Evolutionary conservation across 1,140 invertebrate species (phyloP).

Genomic region (Zaprionus gabonicus): DNA sequence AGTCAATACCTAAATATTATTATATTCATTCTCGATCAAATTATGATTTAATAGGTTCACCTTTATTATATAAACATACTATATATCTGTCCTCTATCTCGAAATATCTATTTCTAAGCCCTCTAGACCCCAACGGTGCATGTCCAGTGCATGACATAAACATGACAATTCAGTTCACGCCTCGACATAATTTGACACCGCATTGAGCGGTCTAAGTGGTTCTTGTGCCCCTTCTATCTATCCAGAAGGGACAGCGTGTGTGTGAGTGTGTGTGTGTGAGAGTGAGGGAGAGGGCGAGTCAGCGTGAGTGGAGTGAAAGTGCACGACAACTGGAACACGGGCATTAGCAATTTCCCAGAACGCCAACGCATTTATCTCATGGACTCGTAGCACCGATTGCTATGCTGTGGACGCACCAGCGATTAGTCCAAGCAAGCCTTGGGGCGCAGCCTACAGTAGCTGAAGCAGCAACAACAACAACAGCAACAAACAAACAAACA

Average conservation of each 20-base stretch:
- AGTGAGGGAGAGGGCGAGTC: neutral
- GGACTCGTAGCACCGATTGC: constrained; percentile 5
- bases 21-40: neutral
- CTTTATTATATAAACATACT: neutral
- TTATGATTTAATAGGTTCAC: neutral
- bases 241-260: neutral
- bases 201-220: constrained; percentile 36
- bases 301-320: constrained; percentile 49
- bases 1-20: too few species aligned
- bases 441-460: constrained; percentile 65
- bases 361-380: constrained; percentile 79
- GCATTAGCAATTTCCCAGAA: constrained; percentile 79
- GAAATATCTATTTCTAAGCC: neutral
- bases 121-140: constrained; percentile 23
- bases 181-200: constrained; percentile 68
- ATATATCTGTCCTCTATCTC: neutral
- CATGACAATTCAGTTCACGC: constrained; percentile 71
- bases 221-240: neutral
- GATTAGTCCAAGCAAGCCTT: constrained; percentile 65
- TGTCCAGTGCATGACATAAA: constrained; percentile 68
- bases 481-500: constrained; percentile 42
- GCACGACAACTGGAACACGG: constrained; percentile 41
- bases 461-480: constrained; percentile 14
- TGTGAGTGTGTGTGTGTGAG: neutral
- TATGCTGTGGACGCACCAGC: constrained; percentile 30